Conservation (phyloP, 2,888 invertebrate species). For the Polia nebulosa region DNA sequence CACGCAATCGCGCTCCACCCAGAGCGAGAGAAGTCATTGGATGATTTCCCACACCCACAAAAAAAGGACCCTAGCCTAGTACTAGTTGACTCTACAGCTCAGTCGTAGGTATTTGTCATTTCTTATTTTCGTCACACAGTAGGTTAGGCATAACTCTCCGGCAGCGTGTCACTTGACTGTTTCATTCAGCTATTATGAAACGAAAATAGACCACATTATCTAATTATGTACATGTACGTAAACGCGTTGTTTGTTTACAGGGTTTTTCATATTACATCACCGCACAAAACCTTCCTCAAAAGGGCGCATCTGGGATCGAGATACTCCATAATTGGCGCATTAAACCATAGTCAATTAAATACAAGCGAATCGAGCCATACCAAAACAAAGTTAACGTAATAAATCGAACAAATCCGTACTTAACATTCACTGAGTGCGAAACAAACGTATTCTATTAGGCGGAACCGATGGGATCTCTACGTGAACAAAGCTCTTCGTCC, state of each 20-base stretch:
- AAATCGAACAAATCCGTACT: constrained; percentile 60
- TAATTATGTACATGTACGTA: background rate
- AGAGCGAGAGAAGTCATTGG: too few relatives aligned
- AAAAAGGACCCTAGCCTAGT: too few relatives aligned
- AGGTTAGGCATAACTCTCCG: constrained; percentile 22
- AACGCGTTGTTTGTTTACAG: background rate
- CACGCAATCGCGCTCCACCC: too few relatives aligned
- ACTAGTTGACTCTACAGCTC: too few relatives aligned
- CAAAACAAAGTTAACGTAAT: constrained; percentile 53
- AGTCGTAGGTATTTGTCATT: background rate
- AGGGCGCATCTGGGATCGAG: constrained; percentile 26
- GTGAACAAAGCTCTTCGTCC: constrained; percentile 77
- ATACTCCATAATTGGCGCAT: constrained; percentile 40
- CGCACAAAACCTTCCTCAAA: constrained; percentile 10
- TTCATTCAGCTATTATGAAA: background rate
- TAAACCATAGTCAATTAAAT: constrained; percentile 47
- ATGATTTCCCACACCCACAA: too few relatives aligned
- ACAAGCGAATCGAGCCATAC: constrained; percentile 29
- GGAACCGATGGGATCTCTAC: constrained; percentile 81
- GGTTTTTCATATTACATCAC: constrained; percentile 36
- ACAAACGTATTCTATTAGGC: constrained; percentile 81
- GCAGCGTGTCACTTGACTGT: constrained; percentile 8
- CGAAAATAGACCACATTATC: constrained; percentile 9
- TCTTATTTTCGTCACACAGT: constrained; percentile 1
- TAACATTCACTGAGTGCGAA: constrained; percentile 65